phyloP scores from a whole-genome alignment of 2,113 vertebrate species.

The Scophthalmus maximus region DNA sequence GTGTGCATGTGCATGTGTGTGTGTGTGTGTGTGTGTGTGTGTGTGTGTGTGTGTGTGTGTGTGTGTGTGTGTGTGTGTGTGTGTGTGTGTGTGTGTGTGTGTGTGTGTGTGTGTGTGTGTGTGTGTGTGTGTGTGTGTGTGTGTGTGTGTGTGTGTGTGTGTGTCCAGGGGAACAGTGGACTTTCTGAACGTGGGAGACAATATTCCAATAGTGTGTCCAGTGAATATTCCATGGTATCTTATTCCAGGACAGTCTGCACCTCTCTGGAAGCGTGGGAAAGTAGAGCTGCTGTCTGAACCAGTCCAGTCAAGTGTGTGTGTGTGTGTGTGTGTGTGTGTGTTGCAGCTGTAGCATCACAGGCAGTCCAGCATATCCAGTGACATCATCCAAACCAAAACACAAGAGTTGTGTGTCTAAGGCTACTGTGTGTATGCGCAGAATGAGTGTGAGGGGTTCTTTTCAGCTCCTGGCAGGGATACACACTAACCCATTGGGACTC shows the following conservation, averaged over 20 bases:
- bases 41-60: slow-evolving; percentile 4
- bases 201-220: slow-evolving; percentile 48
- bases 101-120: slow-evolving; percentile 3
- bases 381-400: slow-evolving; percentile 51
- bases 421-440: slow-evolving; percentile 35
- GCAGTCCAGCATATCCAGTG: slow-evolving; percentile 37
- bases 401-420: slow-evolving; percentile 25
- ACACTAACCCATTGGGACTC: not conserved
- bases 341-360: slow-evolving; percentile 55
- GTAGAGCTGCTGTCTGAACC: slow-evolving; percentile 31
- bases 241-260: slow-evolving; percentile 48
- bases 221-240: slow-evolving; percentile 47
- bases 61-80: slow-evolving; percentile 7
- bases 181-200: slow-evolving; percentile 42
- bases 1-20: not conserved
- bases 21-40: slow-evolving; percentile 11
- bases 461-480: not conserved
- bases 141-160: slow-evolving; percentile 6
- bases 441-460: not conserved
- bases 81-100: not conserved
- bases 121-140: slow-evolving; percentile 3
- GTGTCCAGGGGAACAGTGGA: not conserved
- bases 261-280: slow-evolving; percentile 73
- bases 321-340: slow-evolving; percentile 3
- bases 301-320: slow-evolving; percentile 42